Percentiles rank a stretch among this genome's conserved stretches.
These are phyloP conservation scores for Drosophila gaucha DNA, from an alignment of 2,888 invertebrate genomes.

Conservation along the genomic window DNA sequence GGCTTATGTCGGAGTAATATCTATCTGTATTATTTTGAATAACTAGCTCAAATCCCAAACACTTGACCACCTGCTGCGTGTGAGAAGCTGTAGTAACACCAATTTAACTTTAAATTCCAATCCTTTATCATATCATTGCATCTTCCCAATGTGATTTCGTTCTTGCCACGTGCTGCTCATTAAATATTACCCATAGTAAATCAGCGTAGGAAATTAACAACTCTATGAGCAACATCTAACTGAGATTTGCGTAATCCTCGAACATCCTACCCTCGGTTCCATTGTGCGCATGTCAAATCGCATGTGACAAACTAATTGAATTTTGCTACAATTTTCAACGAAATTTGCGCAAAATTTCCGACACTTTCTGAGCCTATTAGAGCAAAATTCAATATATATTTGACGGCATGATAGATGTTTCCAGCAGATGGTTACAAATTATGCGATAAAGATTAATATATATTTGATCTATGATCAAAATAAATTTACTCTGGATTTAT, in stretches of 20 bases:
- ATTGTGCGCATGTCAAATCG: constrained; percentile 57
- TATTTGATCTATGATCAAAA: background rate
- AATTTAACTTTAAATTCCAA: background rate
- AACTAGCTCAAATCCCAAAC: constrained; percentile 6
- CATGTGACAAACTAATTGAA: constrained; percentile 74
- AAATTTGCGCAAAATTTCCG: constrained; percentile 43
- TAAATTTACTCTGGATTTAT: background rate
- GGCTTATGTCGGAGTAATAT: constrained; percentile 24
- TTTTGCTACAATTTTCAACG: constrained; percentile 51
- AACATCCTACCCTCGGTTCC: constrained; percentile 19
- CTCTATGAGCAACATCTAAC: constrained; percentile 14
- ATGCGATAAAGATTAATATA: constrained; percentile 1
- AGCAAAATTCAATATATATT: constrained; percentile 56
- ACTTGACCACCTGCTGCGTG: constrained; percentile 65
- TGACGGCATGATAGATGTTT: constrained; percentile 59
- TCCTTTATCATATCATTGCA: background rate
- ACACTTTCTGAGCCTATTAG: constrained; percentile 38
- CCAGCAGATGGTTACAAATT: constrained; percentile 51
- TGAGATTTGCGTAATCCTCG: constrained; percentile 28
- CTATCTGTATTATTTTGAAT: constrained; percentile 9
- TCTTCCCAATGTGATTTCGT: background rate
- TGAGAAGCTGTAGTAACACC: constrained; percentile 16
- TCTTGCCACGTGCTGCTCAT: constrained; percentile 40
- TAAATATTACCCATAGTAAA: constrained; percentile 46
- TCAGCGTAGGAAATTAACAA: constrained; percentile 19